Evolutionary conservation across 2,888 invertebrate species (phyloP).

Genomic region (Didymodactylos carnosus): DNA sequence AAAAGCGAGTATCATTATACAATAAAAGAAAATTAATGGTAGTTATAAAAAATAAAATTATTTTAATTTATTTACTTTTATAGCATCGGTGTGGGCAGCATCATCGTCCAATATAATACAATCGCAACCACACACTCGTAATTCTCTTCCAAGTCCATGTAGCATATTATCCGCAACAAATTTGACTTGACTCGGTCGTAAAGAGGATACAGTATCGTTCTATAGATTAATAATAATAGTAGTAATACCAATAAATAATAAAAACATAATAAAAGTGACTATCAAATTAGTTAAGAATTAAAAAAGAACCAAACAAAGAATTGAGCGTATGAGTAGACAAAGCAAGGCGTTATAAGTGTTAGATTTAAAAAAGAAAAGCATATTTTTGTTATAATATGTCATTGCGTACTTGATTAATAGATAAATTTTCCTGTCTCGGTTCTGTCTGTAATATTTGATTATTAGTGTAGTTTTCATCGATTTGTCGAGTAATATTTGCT

Average conservation of each 20-base stretch:
- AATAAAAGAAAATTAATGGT: neutral
- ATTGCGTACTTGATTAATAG: no score
- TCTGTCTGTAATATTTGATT: no score
- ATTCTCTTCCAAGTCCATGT: slow-evolving; percentile 9
- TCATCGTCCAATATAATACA: slow-evolving; percentile 5
- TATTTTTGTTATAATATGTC: no score
- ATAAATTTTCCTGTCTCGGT: no score
- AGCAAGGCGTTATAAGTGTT: no score
- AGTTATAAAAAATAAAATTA: neutral
- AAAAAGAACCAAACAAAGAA: neutral
- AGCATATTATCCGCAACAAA: slow-evolving; percentile 12
- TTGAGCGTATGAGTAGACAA: no score
- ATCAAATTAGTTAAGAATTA: neutral
- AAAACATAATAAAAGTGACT: neutral
- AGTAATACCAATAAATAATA: no score
- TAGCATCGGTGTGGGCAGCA: slow-evolving; percentile 5
- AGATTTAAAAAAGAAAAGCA: no score
- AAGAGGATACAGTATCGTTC: no score
- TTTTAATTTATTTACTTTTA: neutral
- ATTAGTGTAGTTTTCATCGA: neutral
- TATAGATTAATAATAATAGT: no score
- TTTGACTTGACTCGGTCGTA: neutral
- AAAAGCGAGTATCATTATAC: no score
- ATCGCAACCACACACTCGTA: slow-evolving; percentile 6
- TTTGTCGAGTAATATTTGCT: neutral